A percentile compares a stretch with the other conserved stretches of the same genome.
These are phyloP conservation scores for Tapera naevia DNA, from an alignment of 2,797 vertebrate genomes.

Conservation along the genomic window DNA sequence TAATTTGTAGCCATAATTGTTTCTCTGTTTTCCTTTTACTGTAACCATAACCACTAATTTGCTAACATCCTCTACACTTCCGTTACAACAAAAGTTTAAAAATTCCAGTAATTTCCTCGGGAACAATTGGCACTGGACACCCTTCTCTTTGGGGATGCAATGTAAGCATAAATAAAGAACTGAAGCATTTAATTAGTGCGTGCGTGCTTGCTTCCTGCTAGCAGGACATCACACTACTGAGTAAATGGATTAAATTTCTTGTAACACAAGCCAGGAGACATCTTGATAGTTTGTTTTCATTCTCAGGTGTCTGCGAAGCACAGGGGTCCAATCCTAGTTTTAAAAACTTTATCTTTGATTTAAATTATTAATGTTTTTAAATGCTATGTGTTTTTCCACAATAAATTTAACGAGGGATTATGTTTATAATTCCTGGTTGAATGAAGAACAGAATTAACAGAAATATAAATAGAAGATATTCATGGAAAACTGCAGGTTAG, in stretches of 20 bases:
- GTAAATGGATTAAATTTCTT: conserved; percentile 79
- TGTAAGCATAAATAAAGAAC: conserved; percentile 62
- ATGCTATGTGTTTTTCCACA: conserved; percentile 56
- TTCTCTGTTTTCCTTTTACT: conserved; percentile 36
- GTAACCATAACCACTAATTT: conserved; percentile 42
- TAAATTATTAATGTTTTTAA: conserved; percentile 59
- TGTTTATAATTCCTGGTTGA: conserved; percentile 24
- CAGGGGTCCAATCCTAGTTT: conserved; percentile 68
- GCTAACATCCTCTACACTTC: neutral
- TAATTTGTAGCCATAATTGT: conserved; percentile 10
- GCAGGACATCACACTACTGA: conserved; percentile 56
- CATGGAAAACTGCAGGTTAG: neutral
- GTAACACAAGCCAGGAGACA: conserved; percentile 65
- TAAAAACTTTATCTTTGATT: conserved; percentile 72
- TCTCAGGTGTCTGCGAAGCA: conserved; percentile 70
- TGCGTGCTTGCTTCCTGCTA: conserved; percentile 65
- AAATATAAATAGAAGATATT: conserved; percentile 32
- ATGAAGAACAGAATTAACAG: conserved; percentile 26
- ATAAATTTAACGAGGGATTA: conserved; percentile 46
- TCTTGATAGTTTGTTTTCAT: conserved; percentile 74
- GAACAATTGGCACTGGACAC: conserved; percentile 26
- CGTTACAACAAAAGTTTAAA: conserved; percentile 30
- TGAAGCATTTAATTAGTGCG: conserved; percentile 73
- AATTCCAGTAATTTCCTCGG: neutral
- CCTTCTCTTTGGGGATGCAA: neutral